phyloP scores from a whole-genome alignment of 2,888 invertebrate species.

The Petrolisthes manimaculis region DNA sequence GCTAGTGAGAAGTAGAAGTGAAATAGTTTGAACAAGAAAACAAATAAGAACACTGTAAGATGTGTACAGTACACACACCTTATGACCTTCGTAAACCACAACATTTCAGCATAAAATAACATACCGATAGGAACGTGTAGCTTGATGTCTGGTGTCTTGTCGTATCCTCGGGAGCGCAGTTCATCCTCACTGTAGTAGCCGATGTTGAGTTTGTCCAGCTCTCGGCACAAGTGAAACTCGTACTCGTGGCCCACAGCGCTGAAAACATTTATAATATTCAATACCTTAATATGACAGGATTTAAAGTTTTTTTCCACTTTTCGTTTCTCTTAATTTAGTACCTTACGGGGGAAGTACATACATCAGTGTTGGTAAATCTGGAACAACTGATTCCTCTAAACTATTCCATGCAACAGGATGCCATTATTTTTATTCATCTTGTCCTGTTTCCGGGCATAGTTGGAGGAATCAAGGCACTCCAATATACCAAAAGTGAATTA shows the following conservation, averaged over 20 bases:
- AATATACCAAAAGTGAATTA: no score
- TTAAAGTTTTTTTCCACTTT: no score
- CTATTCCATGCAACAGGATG: no score
- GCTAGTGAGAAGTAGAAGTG: neutral
- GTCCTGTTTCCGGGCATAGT: no score
- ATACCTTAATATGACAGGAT: no score
- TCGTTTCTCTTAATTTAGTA: no score
- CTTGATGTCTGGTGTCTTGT: slow-evolving; percentile 95
- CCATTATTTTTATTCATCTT: no score
- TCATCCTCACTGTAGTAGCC: slow-evolving; percentile 83
- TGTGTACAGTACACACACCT: neutral
- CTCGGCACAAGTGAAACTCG: slow-evolving; percentile 80
- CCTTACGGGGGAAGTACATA: no score
- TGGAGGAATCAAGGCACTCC: no score
- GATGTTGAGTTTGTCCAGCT: slow-evolving; percentile 75
- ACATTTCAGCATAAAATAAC: neutral
- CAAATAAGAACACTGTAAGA: neutral
- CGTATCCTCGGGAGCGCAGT: slow-evolving; percentile 85
- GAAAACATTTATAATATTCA: slow-evolving; percentile 66
- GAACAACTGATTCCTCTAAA: no score
- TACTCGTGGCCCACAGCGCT: slow-evolving; percentile 88
- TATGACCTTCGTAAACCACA: neutral
- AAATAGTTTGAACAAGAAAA: neutral
- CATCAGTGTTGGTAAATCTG: no score
- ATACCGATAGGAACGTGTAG: slow-evolving; percentile 84